Conservation (phyloP, 2,797 vertebrate genomes). For the Valencia hispanica region DNA sequence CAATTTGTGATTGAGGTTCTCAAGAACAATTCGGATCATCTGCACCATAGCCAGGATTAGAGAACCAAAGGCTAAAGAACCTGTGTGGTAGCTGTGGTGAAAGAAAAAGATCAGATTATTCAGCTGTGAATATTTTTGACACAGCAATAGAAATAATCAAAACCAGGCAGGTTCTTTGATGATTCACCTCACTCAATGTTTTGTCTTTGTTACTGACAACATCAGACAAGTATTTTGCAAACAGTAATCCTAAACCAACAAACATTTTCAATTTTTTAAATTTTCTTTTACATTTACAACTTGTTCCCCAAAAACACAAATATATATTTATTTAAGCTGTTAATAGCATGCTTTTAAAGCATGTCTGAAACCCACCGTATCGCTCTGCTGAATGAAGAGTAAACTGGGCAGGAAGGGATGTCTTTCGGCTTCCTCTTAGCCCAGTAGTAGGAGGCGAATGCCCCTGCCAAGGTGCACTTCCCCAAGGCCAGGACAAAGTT, state of each 20-base stretch:
- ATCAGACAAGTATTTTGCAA: not conserved
- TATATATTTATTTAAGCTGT: not conserved
- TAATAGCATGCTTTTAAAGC: not conserved
- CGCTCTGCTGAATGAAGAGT: conserved; percentile 90
- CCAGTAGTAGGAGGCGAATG: conserved; percentile 98
- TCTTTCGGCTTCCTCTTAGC: conserved; percentile 91
- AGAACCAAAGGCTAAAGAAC: conserved; percentile 94
- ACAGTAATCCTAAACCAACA: not conserved
- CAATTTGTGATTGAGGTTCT: conserved; percentile 91
- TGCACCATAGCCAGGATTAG: conserved; percentile 91
- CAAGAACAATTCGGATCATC: conserved; percentile 86
- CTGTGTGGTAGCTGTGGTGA: conserved; percentile 90
- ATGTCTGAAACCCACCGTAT: conserved; percentile 81
- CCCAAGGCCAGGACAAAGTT: conserved; percentile 95
- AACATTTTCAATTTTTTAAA: not conserved
- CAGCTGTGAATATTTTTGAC: not conserved
- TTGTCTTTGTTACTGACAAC: not conserved
- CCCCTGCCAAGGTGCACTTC: conserved; percentile 95
- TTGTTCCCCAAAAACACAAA: not conserved
- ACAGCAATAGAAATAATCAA: not conserved
- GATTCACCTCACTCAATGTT: not conserved
- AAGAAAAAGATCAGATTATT: not conserved
- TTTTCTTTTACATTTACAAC: not conserved
- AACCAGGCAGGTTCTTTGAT: not conserved
- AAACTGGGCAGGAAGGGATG: conserved; percentile 89